Percentiles rank a stretch among this genome's conserved stretches.
Conservation (phyloP, 2,113 vertebrate genomes). For the Brachypteracias leptosomus region DNA sequence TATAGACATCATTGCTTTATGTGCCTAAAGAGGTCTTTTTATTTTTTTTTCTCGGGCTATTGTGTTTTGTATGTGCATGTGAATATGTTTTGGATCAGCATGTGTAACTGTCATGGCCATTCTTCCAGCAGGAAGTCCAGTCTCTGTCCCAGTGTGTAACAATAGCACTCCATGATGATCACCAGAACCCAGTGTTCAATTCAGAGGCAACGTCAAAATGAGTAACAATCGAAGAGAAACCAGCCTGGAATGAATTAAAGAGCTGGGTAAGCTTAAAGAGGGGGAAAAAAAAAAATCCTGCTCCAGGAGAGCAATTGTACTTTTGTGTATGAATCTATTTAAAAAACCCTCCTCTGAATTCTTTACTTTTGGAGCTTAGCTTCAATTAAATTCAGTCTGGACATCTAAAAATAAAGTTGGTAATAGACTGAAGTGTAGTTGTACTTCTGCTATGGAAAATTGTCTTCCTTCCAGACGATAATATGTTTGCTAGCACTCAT, state of each 20-base stretch:
- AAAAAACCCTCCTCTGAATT: not conserved
- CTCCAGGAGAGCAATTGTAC: constrained; percentile 13
- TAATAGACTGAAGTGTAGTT: not conserved
- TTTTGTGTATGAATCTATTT: constrained; percentile 5
- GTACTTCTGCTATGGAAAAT: not conserved
- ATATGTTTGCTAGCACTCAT: not conserved
- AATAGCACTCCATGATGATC: not conserved
- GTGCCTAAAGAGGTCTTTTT: not conserved
- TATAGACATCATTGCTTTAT: not conserved
- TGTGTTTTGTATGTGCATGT: not conserved
- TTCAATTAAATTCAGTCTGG: constrained; percentile 37
- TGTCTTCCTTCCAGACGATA: not conserved
- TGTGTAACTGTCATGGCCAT: not conserved
- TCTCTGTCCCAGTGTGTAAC: not conserved
- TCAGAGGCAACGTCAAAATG: not conserved
- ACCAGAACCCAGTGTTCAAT: not conserved
- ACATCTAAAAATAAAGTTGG: constrained; percentile 13
- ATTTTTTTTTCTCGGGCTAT: not conserved
- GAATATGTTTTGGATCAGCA: not conserved
- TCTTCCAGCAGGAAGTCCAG: not conserved
- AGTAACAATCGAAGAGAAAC: not conserved
- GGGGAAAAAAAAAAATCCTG: not conserved
- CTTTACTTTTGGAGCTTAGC: constrained; percentile 1
- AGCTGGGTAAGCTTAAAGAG: not conserved
- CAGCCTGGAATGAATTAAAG: constrained; percentile 19